phyloP scores from a whole-genome alignment of 2,888 invertebrate genomes.

The Mayetiola destructor region DNA sequence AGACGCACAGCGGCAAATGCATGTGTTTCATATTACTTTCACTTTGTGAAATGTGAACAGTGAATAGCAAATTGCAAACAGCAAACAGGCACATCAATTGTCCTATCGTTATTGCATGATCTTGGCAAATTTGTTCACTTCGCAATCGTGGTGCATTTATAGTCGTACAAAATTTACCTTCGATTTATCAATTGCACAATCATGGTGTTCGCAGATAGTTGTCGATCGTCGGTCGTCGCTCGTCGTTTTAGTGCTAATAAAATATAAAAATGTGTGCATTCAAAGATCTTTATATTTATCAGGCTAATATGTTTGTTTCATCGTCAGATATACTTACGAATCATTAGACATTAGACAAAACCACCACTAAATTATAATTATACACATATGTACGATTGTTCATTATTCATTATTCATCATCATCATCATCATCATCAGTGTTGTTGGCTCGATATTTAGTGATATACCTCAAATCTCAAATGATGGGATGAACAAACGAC shows the following conservation, averaged over 20 bases:
- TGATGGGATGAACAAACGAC: not conserved
- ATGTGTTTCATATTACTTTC: not conserved
- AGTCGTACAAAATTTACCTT: too few species aligned
- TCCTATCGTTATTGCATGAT: not conserved
- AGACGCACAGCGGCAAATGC: not conserved
- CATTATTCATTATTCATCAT: constrained; percentile 10
- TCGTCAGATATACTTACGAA: not conserved
- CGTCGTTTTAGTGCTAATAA: not conserved
- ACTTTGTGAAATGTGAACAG: constrained; percentile 1
- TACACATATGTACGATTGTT: too few species aligned
- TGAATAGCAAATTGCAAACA: too few species aligned
- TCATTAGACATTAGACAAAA: not conserved
- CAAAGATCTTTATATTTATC: not conserved
- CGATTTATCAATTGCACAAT: too few species aligned
- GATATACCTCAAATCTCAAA: too few species aligned
- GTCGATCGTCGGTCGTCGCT: not conserved
- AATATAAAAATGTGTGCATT: too few species aligned
- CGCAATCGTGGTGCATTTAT: too few species aligned
- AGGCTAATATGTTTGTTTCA: not conserved
- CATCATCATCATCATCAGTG: constrained; percentile 6
- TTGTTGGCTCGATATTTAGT: too few species aligned
- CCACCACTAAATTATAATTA: not conserved
- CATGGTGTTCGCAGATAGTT: not conserved
- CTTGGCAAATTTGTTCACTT: not conserved
- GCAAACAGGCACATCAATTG: too few species aligned